phyloP scores from a whole-genome alignment of 2,797 vertebrate species.

The Macropodus opercularis region DNA sequence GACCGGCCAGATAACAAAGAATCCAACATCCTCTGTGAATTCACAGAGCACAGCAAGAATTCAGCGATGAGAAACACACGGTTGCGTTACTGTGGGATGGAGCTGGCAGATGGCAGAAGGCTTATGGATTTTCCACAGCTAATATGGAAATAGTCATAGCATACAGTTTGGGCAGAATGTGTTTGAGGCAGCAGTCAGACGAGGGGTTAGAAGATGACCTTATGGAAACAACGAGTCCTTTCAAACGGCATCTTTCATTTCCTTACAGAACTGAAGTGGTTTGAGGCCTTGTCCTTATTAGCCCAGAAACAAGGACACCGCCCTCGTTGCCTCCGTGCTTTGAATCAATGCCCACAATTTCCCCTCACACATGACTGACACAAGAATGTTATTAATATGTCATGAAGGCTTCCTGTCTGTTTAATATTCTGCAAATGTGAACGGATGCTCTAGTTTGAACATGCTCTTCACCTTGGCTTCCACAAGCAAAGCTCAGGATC shows the following conservation, averaged over 20 bases:
- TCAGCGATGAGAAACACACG: slow-evolving; percentile 16
- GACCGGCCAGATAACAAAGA: slow-evolving; percentile 36
- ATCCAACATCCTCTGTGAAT: neutral
- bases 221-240: slow-evolving; percentile 80
- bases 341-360: slow-evolving; percentile 34
- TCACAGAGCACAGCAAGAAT: neutral
- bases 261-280: slow-evolving; percentile 30
- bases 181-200: slow-evolving; percentile 53
- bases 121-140: slow-evolving; percentile 76
- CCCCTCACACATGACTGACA: neutral
- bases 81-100: slow-evolving; percentile 22
- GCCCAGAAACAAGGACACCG: slow-evolving; percentile 12
- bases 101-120: slow-evolving; percentile 46
- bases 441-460: slow-evolving; percentile 65
- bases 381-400: neutral
- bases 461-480: slow-evolving; percentile 51
- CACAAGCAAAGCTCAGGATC: slow-evolving; percentile 55
- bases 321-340: slow-evolving; percentile 11
- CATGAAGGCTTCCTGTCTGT: slow-evolving; percentile 1
- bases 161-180: slow-evolving; percentile 58
- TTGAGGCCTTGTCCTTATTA: slow-evolving; percentile 4
- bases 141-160: slow-evolving; percentile 68
- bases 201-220: slow-evolving; percentile 70
- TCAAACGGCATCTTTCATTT: slow-evolving; percentile 58
- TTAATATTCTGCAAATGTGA: slow-evolving; percentile 33